A percentile compares a stretch with the other conserved stretches of the same genome.
Conservation (phyloP, 2,113 vertebrate species). For the Gallinago media region DNA sequence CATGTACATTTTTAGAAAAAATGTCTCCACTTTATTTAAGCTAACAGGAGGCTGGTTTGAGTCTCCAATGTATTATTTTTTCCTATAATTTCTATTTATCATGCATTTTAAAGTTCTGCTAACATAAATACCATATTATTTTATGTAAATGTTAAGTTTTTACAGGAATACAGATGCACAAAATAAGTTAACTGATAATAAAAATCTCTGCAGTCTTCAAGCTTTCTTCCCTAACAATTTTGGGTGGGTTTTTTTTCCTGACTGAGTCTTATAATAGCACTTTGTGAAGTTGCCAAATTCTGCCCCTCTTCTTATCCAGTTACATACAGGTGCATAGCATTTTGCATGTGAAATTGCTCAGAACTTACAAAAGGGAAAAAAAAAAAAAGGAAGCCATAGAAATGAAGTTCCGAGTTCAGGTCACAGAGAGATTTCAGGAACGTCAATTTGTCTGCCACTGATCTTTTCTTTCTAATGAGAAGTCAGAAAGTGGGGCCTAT, state of each 20-base stretch:
- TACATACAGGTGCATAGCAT: neutral
- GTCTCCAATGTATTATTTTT: neutral
- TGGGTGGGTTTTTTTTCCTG: fast-evolving
- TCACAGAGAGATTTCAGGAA: neutral
- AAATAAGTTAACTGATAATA: neutral
- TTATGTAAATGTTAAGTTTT: neutral
- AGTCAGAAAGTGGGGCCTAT: neutral
- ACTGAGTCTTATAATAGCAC: neutral
- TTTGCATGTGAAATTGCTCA: neutral
- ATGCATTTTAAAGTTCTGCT: neutral
- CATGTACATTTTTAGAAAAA: neutral
- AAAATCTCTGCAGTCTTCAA: neutral
- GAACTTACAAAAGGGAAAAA: neutral
- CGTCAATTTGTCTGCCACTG: neutral
- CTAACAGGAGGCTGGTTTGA: neutral
- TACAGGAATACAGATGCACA: neutral
- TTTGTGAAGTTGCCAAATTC: neutral
- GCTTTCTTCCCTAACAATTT: neutral
- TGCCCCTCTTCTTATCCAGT: neutral
- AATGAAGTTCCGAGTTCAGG: neutral
- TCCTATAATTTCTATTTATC: neutral
- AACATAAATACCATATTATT: neutral
- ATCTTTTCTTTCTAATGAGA: neutral
- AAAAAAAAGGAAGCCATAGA: neutral
- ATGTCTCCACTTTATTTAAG: neutral